phyloP scores from a whole-genome alignment of 2,888 invertebrate species.

The Amphimallon solstitiale region DNA sequence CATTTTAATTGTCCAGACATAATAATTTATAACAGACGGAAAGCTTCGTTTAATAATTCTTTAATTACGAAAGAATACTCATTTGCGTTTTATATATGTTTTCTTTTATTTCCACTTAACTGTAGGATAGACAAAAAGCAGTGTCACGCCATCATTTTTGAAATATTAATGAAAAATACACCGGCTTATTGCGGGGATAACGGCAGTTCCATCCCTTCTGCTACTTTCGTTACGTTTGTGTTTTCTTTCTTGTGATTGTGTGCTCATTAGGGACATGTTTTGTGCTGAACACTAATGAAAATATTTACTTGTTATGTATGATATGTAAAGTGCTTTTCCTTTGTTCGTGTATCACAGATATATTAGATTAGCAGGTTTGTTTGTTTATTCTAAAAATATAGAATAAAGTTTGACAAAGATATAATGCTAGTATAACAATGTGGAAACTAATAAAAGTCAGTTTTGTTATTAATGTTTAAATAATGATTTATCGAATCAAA shows the following conservation, averaged over 20 bases:
- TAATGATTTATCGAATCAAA: too few species aligned
- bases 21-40: constrained; percentile 53
- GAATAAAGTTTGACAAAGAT: too few species aligned
- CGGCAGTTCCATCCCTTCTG: not conserved
- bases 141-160: constrained; percentile 54
- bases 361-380: too few species aligned
- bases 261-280: constrained; percentile 19
- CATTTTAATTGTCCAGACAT: constrained; percentile 44
- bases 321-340: constrained; percentile 6
- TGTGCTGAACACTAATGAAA: constrained; percentile 9
- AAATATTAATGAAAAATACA: constrained; percentile 49
- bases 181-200: constrained; percentile 6
- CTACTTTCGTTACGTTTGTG: constrained; percentile 18
- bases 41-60: constrained; percentile 48
- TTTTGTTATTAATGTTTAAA: too few species aligned
- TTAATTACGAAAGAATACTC: constrained; percentile 47
- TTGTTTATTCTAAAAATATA: too few species aligned
- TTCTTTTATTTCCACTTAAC: constrained; percentile 38
- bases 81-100: constrained; percentile 43
- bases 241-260: constrained; percentile 24
- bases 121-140: constrained; percentile 5
- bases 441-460: too few species aligned
- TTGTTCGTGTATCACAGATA: not conserved
- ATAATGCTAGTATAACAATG: too few species aligned
- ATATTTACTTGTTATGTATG: constrained; percentile 17